These are phyloP conservation scores for Ispidina picta DNA, from an alignment of 2,797 vertebrate genomes.

Conservation along the genomic window DNA sequence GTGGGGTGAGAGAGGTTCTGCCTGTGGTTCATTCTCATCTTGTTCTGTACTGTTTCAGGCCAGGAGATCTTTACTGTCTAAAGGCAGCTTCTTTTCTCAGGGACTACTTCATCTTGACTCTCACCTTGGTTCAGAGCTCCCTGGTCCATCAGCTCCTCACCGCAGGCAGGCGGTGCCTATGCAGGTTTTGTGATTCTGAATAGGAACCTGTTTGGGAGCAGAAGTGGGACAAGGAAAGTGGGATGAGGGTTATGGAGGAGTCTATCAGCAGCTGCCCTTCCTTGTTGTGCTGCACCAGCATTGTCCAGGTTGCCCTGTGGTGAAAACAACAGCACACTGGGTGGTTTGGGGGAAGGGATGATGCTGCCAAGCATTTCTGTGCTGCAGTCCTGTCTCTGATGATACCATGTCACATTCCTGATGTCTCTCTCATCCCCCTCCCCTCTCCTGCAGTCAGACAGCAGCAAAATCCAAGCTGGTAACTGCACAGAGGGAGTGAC, in stretches of 20 bases:
- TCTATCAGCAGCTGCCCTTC: background rate
- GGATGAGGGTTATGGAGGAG: background rate
- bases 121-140: background rate
- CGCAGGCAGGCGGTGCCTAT: fast-evolving
- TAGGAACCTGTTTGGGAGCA: background rate
- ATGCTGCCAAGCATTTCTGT: background rate
- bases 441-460: background rate
- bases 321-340: fast-evolving
- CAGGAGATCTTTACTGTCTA: background rate
- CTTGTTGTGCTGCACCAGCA: background rate
- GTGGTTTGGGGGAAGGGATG: background rate
- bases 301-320: background rate
- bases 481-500: background rate
- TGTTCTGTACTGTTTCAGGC: background rate
- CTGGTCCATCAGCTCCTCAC: background rate
- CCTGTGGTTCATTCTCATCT: background rate
- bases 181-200: background rate
- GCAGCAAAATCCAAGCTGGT: background rate
- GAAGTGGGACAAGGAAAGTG: background rate
- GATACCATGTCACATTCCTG: background rate
- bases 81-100: background rate
- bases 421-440: background rate
- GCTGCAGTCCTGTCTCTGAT: background rate
- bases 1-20: background rate
- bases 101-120: background rate